Conservation (phyloP, 2,888 invertebrate species). For the Tromatobia lineatoria region DNA sequence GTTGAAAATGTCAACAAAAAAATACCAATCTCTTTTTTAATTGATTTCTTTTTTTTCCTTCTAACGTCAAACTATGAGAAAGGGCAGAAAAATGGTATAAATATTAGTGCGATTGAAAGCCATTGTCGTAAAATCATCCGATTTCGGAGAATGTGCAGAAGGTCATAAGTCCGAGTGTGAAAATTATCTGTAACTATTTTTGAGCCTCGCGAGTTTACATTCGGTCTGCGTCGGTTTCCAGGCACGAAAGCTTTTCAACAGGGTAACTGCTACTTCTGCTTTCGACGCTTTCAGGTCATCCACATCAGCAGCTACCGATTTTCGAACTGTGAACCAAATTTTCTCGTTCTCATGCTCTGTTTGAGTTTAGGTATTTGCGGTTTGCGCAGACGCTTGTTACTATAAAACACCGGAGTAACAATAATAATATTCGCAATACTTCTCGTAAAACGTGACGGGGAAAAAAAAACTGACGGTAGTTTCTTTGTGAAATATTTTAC, state of each 20-base stretch:
- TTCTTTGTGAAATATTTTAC: slow-evolving; percentile 59
- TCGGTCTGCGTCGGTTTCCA: neutral
- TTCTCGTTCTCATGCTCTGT: neutral
- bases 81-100: neutral
- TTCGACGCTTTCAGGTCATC: slow-evolving; percentile 48
- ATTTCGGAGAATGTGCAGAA: slow-evolving; percentile 1
- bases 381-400: slow-evolving; percentile 2
- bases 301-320: slow-evolving; percentile 48
- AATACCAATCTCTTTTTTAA: too few relatives aligned
- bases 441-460: slow-evolving; percentile 52
- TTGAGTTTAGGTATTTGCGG: neutral
- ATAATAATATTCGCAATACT: slow-evolving; percentile 55
- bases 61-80: too few relatives aligned
- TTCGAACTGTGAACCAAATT: slow-evolving; percentile 19
- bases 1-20: too few relatives aligned
- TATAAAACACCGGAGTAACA: slow-evolving; percentile 41
- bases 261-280: neutral
- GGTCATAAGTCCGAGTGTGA: slow-evolving; percentile 11
- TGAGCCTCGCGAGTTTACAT: slow-evolving; percentile 32
- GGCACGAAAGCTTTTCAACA: neutral
- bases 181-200: slow-evolving; percentile 47
- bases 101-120: neutral
- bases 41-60: too few relatives aligned
- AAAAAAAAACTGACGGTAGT: slow-evolving; percentile 6
- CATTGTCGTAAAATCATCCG: neutral